Conservation (phyloP, 1,140 invertebrate genomes). For the Coenobita brevimanus region DNA sequence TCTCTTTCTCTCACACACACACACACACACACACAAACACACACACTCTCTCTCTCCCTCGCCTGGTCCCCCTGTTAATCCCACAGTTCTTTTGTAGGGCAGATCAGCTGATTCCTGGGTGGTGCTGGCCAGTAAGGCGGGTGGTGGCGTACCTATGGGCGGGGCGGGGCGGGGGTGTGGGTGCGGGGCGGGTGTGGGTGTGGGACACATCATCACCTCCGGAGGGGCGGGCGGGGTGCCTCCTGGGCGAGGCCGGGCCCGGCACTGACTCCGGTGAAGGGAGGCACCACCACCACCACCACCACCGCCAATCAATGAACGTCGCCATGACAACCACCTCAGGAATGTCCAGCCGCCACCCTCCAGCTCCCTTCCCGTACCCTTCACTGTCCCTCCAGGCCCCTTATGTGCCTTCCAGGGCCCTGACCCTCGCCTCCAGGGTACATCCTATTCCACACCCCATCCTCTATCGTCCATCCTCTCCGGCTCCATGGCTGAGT, state of each 20-base stretch:
- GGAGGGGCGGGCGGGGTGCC: conserved; percentile 22
- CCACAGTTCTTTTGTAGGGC: too few species aligned
- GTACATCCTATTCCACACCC: too few species aligned
- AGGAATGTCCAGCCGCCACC: conserved; percentile 51
- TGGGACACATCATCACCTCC: not conserved
- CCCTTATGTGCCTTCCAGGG: too few species aligned
- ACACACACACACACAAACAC: not conserved
- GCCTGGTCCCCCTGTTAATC: too few species aligned
- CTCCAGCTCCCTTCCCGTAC: not conserved
- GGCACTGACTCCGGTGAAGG: not conserved
- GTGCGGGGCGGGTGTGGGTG: not conserved
- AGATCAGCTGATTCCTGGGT: too few species aligned
- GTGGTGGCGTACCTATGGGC: not conserved
- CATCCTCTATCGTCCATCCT: too few species aligned
- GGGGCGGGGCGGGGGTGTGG: not conserved
- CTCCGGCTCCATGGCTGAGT: too few species aligned
- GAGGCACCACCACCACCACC: not conserved
- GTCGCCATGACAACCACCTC: conserved; percentile 54
- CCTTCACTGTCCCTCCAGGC: too few species aligned
- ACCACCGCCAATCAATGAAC: conserved; percentile 53
- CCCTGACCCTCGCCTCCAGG: too few species aligned
- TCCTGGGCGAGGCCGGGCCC: conserved; percentile 38
- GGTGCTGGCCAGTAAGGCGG: not conserved
- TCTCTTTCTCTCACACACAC: not conserved
- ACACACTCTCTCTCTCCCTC: not conserved